Conservation (phyloP, 2,113 vertebrate genomes). For the Rhinopomastus cyanomelas region DNA sequence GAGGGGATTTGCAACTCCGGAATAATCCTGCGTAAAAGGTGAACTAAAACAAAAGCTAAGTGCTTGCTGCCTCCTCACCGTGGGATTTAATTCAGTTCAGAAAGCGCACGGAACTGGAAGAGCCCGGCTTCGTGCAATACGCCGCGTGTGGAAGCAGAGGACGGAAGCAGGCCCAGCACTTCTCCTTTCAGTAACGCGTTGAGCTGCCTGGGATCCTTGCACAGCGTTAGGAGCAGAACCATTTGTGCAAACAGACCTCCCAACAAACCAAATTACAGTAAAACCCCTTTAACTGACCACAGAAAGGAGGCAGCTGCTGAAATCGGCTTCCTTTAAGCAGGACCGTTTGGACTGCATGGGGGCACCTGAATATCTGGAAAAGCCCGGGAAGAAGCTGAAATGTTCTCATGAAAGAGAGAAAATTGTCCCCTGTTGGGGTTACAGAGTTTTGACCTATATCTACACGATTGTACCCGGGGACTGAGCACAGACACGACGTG, state of each 20-base stretch:
- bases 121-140: background rate
- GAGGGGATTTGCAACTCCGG: background rate
- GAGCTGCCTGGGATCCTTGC: background rate
- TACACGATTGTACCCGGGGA: background rate
- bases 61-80: background rate
- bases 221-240: background rate
- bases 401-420: background rate
- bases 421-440: background rate
- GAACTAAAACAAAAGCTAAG: background rate
- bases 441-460: background rate
- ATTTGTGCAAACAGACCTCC: background rate
- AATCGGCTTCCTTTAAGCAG: background rate
- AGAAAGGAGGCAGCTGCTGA: background rate
- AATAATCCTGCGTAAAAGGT: background rate
- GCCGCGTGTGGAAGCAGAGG: background rate
- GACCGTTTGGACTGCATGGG: background rate
- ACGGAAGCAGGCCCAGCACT: no score
- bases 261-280: background rate
- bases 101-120: background rate
- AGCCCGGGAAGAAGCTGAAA: background rate
- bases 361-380: background rate
- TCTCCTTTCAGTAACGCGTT: no score
- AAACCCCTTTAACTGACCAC: background rate
- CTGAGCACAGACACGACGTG: background rate
- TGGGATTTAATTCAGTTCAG: background rate